Percentiles rank a stretch among this genome's conserved stretches.
These are phyloP conservation scores for Pyxicephalus adspersus DNA, from an alignment of 2,113 vertebrate genomes.

Conservation along the genomic window DNA sequence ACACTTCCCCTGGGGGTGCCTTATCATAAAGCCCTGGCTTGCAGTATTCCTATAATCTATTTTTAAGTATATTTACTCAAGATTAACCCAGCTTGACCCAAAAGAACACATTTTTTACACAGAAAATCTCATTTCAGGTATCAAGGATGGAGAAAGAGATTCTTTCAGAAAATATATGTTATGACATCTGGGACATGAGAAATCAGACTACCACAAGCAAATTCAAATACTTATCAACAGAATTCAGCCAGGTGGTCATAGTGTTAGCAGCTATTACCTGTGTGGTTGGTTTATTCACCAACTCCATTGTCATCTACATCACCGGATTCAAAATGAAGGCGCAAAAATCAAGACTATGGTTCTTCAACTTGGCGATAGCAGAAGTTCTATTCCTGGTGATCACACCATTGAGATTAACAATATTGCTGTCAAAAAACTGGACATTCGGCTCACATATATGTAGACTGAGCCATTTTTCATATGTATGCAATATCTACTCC, in stretches of 20 bases:
- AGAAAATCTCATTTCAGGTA: background rate
- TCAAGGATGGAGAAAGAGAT: background rate
- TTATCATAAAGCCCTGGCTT: too few relatives aligned
- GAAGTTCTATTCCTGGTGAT: constrained; percentile 10
- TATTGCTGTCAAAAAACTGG: background rate
- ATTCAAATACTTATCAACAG: background rate
- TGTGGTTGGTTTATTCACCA: background rate
- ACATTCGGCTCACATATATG: background rate
- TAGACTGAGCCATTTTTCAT: constrained; percentile 7
- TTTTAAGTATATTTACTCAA: too few relatives aligned
- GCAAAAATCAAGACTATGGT: constrained; percentile 28
- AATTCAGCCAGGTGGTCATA: background rate
- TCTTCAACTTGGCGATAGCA: constrained; percentile 31
- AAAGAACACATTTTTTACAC: too few relatives aligned
- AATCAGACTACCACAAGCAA: background rate
- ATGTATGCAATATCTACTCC: constrained; percentile 12
- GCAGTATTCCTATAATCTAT: too few relatives aligned
- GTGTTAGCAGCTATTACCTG: background rate
- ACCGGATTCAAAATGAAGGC: constrained; percentile 21
- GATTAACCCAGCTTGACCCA: too few relatives aligned
- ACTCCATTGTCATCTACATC: constrained; percentile 24
- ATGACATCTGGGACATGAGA: background rate
- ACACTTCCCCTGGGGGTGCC: too few relatives aligned
- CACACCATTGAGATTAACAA: background rate
- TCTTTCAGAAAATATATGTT: background rate